A percentile compares a stretch with the other conserved stretches of the same genome.
These are phyloP conservation scores for Drepanosiphum platanoidis DNA, from an alignment of 2,888 invertebrate species.

Conservation along the genomic window DNA sequence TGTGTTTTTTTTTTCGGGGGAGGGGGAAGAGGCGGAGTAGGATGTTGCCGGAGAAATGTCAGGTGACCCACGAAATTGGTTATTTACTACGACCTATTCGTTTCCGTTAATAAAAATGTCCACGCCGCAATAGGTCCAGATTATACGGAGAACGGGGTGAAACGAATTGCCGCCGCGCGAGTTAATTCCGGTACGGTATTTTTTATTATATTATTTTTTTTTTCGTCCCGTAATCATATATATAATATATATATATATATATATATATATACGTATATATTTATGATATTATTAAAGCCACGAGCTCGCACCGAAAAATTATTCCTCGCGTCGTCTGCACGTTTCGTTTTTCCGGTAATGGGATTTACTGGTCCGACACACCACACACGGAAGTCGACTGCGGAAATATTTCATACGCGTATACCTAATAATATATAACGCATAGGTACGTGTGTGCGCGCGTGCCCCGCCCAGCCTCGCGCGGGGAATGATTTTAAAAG, in stretches of 20 bases:
- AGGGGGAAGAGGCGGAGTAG: too few relatives aligned
- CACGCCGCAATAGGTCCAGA: conserved; percentile 8
- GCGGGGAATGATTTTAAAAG: conserved; percentile 24
- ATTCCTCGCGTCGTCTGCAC: conserved; percentile 14
- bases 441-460: too few relatives aligned
- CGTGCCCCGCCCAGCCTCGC: not conserved
- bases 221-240: not conserved
- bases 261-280: too few relatives aligned
- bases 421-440: not conserved
- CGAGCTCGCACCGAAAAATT: not conserved
- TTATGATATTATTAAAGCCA: too few relatives aligned
- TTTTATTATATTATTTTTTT: not conserved
- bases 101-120: conserved; percentile 53
- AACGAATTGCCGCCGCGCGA: conserved; percentile 4
- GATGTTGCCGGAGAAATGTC: not conserved
- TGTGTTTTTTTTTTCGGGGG: too few relatives aligned
- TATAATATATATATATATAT: too few relatives aligned
- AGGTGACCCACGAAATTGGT: conserved; percentile 54
- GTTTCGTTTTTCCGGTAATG: conserved; percentile 42
- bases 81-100: conserved; percentile 38
- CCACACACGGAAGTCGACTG: not conserved
- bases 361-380: conserved; percentile 31
- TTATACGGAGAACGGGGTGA: not conserved
- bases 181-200: conserved; percentile 27
- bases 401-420: conserved; percentile 18